Conservation (phyloP, 53 echinoderm and acorn worm species). For the Paelopatides confundens region DNA sequence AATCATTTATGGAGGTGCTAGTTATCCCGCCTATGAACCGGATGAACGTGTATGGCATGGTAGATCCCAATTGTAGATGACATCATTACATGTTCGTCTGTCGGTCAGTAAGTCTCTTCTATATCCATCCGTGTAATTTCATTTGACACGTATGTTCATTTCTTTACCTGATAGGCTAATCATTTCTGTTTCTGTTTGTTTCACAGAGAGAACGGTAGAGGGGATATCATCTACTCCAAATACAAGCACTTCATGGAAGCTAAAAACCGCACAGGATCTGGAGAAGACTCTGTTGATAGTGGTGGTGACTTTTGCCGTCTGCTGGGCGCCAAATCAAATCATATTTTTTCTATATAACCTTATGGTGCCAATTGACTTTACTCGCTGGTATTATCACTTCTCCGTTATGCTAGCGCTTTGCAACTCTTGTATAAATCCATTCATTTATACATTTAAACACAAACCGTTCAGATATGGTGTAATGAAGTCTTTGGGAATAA, state of each 20-base stretch:
- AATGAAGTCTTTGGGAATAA: constrained; percentile 1
- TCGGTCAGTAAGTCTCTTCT: too few relatives aligned
- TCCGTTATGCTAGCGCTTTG: constrained; percentile 87
- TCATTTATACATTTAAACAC: constrained; percentile 93
- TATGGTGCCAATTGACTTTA: constrained; percentile 76
- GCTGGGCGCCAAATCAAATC: constrained; percentile 89
- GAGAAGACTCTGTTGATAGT: constrained; percentile 78
- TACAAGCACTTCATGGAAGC: constrained; percentile 65
- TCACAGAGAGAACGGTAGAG: too few relatives aligned
- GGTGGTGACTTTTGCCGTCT: constrained; percentile 81
- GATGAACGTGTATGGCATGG: too few relatives aligned
- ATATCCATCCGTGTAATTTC: too few relatives aligned
- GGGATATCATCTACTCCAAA: neutral
- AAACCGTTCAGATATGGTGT: constrained; percentile 62
- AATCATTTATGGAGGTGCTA: too few relatives aligned
- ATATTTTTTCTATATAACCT: constrained; percentile 82
- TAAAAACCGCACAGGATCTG: constrained; percentile 71
- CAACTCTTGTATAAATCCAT: constrained; percentile 89
- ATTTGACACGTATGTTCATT: too few relatives aligned
- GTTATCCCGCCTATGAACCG: too few relatives aligned
- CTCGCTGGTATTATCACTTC: constrained; percentile 64
- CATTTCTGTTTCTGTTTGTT: too few relatives aligned
- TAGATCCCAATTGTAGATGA: too few relatives aligned
- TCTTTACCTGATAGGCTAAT: too few relatives aligned
- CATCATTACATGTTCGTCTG: too few relatives aligned